A percentile compares a stretch with the other conserved stretches of the same genome.
Conservation (phyloP, 2,113 vertebrate species). For the Ochotona princeps region DNA sequence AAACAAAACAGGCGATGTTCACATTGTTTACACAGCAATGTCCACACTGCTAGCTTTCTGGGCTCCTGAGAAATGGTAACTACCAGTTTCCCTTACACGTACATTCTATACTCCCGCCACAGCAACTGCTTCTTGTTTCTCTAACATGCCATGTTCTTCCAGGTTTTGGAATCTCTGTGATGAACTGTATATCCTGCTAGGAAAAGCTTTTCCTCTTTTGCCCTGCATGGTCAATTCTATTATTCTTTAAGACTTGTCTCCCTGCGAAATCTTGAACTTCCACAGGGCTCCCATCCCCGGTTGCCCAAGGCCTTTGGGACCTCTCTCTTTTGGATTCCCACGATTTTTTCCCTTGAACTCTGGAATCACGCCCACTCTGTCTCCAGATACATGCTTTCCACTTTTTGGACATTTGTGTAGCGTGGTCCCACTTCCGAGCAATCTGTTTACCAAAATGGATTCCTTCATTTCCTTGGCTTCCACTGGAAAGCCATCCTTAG, state of each 20-base stretch:
- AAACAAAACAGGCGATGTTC: not conserved
- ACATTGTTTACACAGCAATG: not conserved
- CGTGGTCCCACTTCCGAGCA: not conserved
- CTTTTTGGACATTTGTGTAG: not conserved
- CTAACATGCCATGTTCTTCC: not conserved
- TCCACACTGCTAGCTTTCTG: not conserved
- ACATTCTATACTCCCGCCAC: not conserved
- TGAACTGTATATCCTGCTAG: not conserved
- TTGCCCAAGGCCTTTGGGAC: not conserved
- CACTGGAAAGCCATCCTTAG: not conserved
- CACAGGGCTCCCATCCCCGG: not conserved
- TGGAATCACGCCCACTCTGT: not conserved
- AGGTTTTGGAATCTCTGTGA: not conserved
- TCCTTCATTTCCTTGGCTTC: constrained; percentile 1
- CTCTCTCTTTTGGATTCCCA: not conserved
- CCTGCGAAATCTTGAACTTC: not conserved
- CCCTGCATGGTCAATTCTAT: not conserved
- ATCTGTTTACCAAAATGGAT: not conserved
- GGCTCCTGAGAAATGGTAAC: no score
- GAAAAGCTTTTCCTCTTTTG: not conserved
- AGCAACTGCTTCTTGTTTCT: not conserved
- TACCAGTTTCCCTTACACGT: not conserved
- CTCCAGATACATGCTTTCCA: not conserved
- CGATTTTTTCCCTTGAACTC: not conserved
- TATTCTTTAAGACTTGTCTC: not conserved